These are phyloP conservation scores for Nannoperca australis DNA, from an alignment of 2,797 vertebrate genomes.

Conservation along the genomic window DNA sequence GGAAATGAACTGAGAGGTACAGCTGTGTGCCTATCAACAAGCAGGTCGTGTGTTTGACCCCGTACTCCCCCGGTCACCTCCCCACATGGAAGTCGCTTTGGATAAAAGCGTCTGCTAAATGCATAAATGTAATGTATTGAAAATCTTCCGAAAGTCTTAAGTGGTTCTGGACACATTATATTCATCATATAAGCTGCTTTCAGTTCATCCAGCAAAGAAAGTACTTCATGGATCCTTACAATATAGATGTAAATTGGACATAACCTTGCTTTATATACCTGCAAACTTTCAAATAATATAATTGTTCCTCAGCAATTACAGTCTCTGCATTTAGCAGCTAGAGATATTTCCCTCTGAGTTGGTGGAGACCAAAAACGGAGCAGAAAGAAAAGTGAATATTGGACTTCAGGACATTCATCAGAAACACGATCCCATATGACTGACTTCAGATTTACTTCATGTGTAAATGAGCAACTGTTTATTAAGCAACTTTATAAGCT, in stretches of 20 bases:
- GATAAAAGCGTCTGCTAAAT: no score
- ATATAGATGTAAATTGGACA: background rate
- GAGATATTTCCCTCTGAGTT: background rate
- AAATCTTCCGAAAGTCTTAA: background rate
- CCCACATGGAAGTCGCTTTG: no score
- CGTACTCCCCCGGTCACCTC: no score
- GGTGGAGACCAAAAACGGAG: background rate
- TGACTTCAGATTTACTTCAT: background rate
- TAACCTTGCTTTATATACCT: background rate
- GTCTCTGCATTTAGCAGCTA: background rate
- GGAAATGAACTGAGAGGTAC: slow-evolving; percentile 19
- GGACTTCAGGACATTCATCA: background rate
- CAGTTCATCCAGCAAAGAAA: background rate
- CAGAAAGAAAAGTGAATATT: background rate
- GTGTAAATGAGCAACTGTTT: no score
- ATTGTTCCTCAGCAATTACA: background rate
- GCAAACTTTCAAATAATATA: background rate
- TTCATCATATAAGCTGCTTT: slow-evolving; percentile 8
- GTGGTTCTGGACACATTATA: background rate
- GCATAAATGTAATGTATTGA: no score
- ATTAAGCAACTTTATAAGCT: background rate
- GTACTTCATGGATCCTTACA: slow-evolving; percentile 12
- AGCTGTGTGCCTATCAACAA: no score
- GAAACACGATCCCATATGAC: background rate
- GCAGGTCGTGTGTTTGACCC: no score